phyloP scores from a whole-genome alignment of 2,888 invertebrate species.

The Himalopsyche kuldschensis region DNA sequence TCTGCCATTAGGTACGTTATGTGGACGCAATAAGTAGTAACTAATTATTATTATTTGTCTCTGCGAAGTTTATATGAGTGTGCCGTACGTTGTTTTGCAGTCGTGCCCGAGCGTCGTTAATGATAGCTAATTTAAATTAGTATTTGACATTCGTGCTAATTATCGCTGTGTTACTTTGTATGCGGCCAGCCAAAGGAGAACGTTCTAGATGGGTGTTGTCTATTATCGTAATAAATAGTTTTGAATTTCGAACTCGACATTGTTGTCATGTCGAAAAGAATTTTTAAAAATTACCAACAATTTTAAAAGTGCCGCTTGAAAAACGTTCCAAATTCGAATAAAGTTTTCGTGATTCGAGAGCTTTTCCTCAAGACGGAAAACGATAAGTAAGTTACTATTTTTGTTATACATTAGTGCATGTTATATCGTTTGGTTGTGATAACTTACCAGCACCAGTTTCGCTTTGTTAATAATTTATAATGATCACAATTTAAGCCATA shows the following conservation, averaged over 20 bases:
- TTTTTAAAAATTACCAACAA: neutral
- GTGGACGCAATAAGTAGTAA: neutral
- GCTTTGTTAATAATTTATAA: too few species aligned
- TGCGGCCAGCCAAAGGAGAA: constrained; percentile 10
- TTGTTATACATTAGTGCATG: too few species aligned
- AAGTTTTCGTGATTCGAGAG: too few species aligned
- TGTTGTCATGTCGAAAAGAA: neutral
- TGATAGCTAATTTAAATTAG: constrained; percentile 38
- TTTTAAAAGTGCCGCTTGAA: neutral
- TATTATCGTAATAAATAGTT: neutral
- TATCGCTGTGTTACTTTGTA: constrained; percentile 27
- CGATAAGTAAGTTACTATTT: too few species aligned
- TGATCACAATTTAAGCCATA: too few species aligned
- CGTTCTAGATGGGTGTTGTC: constrained; percentile 13
- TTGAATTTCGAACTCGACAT: neutral
- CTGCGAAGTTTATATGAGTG: neutral
- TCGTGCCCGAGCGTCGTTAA: constrained; percentile 26
- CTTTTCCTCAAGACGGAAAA: too few species aligned
- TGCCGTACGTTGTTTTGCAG: neutral
- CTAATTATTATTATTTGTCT: neutral
- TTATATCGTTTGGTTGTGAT: too few species aligned
- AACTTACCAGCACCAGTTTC: too few species aligned
- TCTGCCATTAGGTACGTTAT: neutral
- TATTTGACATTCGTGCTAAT: constrained; percentile 39
- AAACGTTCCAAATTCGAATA: neutral